Evolutionary conservation across 2,888 invertebrate species (phyloP).

Genomic region (Taphrorychus bicolor): DNA sequence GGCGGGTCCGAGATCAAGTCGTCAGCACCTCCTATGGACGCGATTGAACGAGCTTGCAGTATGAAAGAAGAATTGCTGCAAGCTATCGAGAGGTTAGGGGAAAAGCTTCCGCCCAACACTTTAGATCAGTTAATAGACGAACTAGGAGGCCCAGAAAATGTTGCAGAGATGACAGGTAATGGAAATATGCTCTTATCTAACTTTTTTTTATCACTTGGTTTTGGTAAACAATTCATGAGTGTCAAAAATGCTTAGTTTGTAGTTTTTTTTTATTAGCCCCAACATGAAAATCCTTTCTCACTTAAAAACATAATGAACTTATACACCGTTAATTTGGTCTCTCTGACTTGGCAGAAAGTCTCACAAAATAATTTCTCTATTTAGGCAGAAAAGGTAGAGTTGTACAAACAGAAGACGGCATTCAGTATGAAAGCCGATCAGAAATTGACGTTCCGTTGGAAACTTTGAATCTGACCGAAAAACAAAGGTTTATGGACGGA

Average conservation of each 20-base stretch:
- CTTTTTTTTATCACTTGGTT: no score
- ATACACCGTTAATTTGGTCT: no score
- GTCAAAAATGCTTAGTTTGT: no score
- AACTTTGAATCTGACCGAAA: conserved; percentile 93
- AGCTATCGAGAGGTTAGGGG: conserved; percentile 81
- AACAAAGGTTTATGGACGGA: conserved; percentile 92
- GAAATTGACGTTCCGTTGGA: conserved; percentile 96
- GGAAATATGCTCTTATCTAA: background rate
- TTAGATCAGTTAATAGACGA: conserved; percentile 98
- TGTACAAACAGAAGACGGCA: conserved; percentile 92
- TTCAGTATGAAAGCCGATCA: conserved; percentile 93
- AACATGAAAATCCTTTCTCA: no score
- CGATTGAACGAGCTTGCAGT: conserved; percentile 86
- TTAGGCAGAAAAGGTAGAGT: conserved; percentile 64
- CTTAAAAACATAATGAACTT: no score
- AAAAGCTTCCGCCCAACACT: conserved; percentile 93
- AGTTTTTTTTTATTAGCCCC: no score
- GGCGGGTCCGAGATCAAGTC: conserved; percentile 55
- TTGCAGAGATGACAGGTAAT: conserved; percentile 98
- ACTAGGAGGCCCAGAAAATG: conserved; percentile 96
- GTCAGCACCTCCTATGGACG: conserved; percentile 76
- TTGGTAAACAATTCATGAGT: no score
- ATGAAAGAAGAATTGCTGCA: conserved; percentile 93
- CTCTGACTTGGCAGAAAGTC: no score
- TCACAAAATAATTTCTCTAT: no score